Base-by-base conservation (phyloP, 2,888 invertebrate species). In the Tetranychus truncatus region DNA sequence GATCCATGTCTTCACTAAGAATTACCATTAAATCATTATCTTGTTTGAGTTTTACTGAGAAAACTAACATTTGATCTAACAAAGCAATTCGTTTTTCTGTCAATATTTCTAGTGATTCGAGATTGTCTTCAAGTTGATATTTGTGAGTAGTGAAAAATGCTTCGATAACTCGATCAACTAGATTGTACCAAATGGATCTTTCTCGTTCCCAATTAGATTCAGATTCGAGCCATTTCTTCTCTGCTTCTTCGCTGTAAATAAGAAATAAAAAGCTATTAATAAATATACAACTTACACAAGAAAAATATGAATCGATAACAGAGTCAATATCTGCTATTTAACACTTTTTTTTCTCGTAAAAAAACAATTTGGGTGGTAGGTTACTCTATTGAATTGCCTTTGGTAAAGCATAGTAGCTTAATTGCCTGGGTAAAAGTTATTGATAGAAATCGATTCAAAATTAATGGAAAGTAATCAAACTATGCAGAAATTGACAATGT, bases 171-270 rank as follows among this genome's bases (percentile, higher is more conserved):
- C 69, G 72, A 1, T 46, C n/a, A 6, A 75, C 20, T n/a, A 75
- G 55, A 75, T 24, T 75, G 21, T 75, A 71, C 75, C 75, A 75
- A 55, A 75, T 45, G 1, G n/a, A 8, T n/a, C 45, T 44, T 45
- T 75, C 75, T 11, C 69, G 24, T 15, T 46, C 34, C 75, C 75
- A 75, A 21, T 8, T 6, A 9, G 72, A 18, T 45, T 73, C n/a
- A n/a, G n/a, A 45, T n/a, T 45, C 15, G 9, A 11, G 15, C 72
- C 71, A 75, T 9, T 21, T 18, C 24, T 71, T 75, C 71, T 75
- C 75, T 21, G 71, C 20, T 72, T 75, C 75, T 24, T 75, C 75
- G 34, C 72, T 73, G n/a, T 18, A 34, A 24, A 34, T 3, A 34
- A 34, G 3, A 34, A 34, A 34, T 34, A 34, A 24, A 24, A 24